Conservation (phyloP, 2,797 vertebrate genomes). For the Falco peregrinus region DNA sequence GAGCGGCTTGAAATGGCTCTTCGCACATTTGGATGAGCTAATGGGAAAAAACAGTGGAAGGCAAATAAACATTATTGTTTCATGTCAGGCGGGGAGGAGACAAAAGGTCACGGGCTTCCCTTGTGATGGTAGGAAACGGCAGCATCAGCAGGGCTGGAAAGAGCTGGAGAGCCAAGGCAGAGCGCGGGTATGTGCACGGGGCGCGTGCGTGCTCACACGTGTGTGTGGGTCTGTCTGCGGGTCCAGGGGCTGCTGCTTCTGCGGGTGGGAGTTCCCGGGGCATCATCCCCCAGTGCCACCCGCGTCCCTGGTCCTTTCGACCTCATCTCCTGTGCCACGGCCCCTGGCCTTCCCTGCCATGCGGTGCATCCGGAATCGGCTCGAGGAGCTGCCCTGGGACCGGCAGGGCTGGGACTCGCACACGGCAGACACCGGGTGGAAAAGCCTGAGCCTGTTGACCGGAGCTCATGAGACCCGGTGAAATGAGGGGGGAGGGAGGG, state of each 20-base stretch:
- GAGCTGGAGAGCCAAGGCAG: constrained; percentile 17
- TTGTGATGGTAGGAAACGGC: constrained; percentile 58
- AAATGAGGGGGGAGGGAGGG: background rate
- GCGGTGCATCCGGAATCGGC: background rate
- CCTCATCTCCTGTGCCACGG: background rate
- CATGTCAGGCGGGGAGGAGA: constrained; percentile 61
- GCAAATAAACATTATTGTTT: constrained; percentile 71
- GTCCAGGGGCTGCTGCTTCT: background rate
- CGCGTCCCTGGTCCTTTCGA: accelerated
- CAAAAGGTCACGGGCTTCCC: constrained; percentile 70
- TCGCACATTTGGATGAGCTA: constrained; percentile 61
- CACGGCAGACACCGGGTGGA: accelerated
- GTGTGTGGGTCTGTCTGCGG: background rate
- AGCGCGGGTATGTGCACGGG: background rate
- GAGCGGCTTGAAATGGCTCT: constrained; percentile 27
- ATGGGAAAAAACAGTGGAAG: constrained; percentile 63
- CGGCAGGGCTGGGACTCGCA: background rate
- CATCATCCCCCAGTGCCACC: accelerated
- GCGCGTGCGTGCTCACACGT: background rate
- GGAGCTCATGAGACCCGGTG: background rate
- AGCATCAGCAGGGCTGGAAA: constrained; percentile 64
- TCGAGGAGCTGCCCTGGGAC: background rate
- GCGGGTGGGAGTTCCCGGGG: background rate
- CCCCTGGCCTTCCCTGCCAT: background rate
- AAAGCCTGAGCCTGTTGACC: background rate